A percentile compares a stretch with the other conserved stretches of the same genome.
Conservation (phyloP, 2,113 vertebrate species). For the Aleadryas rufinucha region DNA sequence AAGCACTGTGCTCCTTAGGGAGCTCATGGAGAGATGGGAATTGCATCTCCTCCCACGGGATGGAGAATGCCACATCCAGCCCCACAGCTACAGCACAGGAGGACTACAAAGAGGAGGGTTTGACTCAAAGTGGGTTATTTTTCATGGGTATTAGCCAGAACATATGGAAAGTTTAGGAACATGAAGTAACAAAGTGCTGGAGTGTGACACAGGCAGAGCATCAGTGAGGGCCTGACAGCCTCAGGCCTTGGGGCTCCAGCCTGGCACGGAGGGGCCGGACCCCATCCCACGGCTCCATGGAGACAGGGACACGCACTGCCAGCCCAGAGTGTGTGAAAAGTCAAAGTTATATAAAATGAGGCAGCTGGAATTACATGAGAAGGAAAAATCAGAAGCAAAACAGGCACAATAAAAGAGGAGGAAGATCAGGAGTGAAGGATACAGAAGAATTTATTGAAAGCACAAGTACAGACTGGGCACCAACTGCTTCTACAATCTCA, state of each 20-base stretch:
- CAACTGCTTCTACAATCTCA: conserved; percentile 67
- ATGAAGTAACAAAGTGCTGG: conserved; percentile 5
- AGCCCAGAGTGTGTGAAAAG: background rate
- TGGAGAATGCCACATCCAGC: background rate
- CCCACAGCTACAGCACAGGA: background rate
- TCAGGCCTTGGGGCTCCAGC: background rate
- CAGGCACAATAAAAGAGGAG: conserved; percentile 30
- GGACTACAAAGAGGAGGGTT: background rate
- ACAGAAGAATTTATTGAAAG: conserved; percentile 80
- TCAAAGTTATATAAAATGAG: conserved; percentile 13
- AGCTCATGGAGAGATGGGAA: background rate
- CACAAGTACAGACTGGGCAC: conserved; percentile 74
- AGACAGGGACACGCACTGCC: background rate
- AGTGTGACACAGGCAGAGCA: conserved; percentile 33
- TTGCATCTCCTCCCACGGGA: background rate
- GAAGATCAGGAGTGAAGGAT: conserved; percentile 60
- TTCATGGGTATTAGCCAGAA: conserved; percentile 43
- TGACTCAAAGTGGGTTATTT: conserved; percentile 16
- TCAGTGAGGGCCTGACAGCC: background rate
- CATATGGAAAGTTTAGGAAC: conserved; percentile 51
- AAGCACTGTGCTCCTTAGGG: background rate
- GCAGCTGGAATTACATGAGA: conserved; percentile 25
- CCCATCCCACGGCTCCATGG: background rate
- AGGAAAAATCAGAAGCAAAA: conserved; percentile 32
- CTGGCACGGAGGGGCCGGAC: rapidly evolving